Evolutionary conservation across 2,113 vertebrate genomes (phyloP), one percentile per base, ranked within the genome.

Genomic region (Corythornis vintsioides): DNA sequence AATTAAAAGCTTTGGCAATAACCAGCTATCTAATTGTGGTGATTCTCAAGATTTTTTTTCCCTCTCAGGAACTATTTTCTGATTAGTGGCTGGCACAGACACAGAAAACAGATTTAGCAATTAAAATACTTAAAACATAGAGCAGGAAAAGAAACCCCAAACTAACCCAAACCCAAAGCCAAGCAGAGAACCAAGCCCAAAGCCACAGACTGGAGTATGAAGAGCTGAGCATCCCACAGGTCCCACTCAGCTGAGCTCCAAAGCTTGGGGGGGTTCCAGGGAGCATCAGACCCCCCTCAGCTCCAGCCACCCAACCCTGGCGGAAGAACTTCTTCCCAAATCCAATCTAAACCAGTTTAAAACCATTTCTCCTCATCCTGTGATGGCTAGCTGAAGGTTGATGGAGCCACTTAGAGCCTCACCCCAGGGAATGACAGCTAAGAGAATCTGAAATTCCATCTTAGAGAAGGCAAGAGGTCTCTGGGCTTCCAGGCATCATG

Each of bases 1-100:
- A 92, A 96, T 94, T 83, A 93, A 95, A 89, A 83, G 91, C 84
- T 76, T 16, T 35, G 53, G 83, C 80, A 92, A 94, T 72, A 78
- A 69, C 11, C 73, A 73, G 90, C 50, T 65, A 67, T 22, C 70
- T 85, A 52, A 87, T 67, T 80, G 84, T 64, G 91, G 71, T 45
- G 86, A 83, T 73, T 76, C 83, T 63, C 78, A 14, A 66, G 20
- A 33, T 40, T 86, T 90, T 66, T 89, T 93, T 67, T 26, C 31
- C 8, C 93, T 89, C 92, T 75, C 86, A 86, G 92, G 90, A 96
- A 56, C 77, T 87, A 15, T 84, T 90, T 89, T 63, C 73, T 70
- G 78, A 92, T 92, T 55, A 87, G 90, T 3, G 73, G 81, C 52
- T 92, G 95, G 94, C 93, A 89, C 45, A 38, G 84, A 59, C 70